Percentiles rank a stretch among this genome's conserved stretches.
Conservation (phyloP, 2,113 vertebrate genomes). For the Aleadryas rufinucha region DNA sequence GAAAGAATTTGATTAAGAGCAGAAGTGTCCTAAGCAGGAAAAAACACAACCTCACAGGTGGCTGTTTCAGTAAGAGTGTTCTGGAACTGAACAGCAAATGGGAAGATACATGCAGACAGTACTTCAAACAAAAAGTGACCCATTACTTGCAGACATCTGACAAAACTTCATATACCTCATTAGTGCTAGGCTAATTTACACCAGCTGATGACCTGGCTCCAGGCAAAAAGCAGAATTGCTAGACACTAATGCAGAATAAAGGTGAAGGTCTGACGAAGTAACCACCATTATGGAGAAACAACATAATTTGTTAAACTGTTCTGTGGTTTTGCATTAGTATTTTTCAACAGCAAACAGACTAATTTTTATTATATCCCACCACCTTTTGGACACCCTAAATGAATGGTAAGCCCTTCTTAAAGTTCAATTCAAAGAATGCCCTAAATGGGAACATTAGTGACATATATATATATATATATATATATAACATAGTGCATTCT, state of each 20-base stretch:
- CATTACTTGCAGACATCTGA: neutral
- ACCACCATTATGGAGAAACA: neutral
- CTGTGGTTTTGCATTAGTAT: neutral
- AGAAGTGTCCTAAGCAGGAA: neutral
- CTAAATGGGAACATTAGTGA: neutral
- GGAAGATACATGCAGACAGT: neutral
- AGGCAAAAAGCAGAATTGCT: neutral
- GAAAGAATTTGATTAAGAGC: neutral
- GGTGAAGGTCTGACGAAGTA: neutral
- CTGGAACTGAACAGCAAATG: neutral
- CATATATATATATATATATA: accelerated
- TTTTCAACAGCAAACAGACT: neutral
- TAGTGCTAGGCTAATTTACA: neutral
- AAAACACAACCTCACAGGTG: neutral
- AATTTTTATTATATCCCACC: neutral
- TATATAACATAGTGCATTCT: neutral
- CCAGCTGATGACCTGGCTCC: neutral
- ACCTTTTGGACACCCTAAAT: neutral
- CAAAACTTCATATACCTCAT: neutral
- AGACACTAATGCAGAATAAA: neutral
- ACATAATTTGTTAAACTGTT: neutral
- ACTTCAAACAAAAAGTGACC: neutral
- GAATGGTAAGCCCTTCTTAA: neutral
- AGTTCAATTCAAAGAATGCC: neutral
- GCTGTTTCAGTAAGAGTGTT: neutral